Evolutionary conservation across 2,113 vertebrate genomes (phyloP).

Genomic region (Nematolebias whitei): DNA sequence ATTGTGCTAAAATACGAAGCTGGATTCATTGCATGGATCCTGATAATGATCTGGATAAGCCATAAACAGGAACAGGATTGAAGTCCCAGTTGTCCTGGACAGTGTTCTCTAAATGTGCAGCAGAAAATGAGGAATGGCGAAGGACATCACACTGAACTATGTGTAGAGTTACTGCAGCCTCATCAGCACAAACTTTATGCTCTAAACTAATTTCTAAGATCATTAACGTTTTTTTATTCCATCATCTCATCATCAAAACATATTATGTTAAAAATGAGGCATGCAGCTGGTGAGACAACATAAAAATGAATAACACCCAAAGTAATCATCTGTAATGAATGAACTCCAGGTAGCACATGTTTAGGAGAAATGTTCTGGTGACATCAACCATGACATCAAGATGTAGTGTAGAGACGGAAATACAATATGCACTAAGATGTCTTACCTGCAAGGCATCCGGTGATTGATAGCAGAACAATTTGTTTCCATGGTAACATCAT

Average conservation of each 20-base stretch:
- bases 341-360: constrained; percentile 13
- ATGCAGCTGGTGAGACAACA: background rate
- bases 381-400: constrained; percentile 45
- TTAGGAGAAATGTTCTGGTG: constrained; percentile 19
- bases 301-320: background rate
- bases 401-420: constrained; percentile 40
- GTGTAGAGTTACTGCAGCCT: constrained; percentile 25
- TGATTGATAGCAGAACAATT: constrained; percentile 88
- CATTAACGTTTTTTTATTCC: constrained; percentile 32
- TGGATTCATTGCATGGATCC: constrained; percentile 59
- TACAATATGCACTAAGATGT: constrained; percentile 65
- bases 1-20: constrained; percentile 58
- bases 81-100: constrained; percentile 39
- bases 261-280: background rate
- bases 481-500: constrained; percentile 96
- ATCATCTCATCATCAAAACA: constrained; percentile 5
- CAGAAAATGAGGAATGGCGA: constrained; percentile 37
- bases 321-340: constrained; percentile 22
- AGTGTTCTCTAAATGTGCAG: constrained; percentile 32
- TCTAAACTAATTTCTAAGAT: constrained; percentile 23
- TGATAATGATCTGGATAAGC: constrained; percentile 72
- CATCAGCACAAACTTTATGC: constrained; percentile 48
- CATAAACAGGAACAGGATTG: constrained; percentile 57
- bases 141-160: constrained; percentile 34
- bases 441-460: constrained; percentile 94